Evolutionary conservation across 2,888 invertebrate genomes (phyloP), one percentile per base, ranked within the genome.

Genomic region (Neocrepidodera transversa): DNA sequence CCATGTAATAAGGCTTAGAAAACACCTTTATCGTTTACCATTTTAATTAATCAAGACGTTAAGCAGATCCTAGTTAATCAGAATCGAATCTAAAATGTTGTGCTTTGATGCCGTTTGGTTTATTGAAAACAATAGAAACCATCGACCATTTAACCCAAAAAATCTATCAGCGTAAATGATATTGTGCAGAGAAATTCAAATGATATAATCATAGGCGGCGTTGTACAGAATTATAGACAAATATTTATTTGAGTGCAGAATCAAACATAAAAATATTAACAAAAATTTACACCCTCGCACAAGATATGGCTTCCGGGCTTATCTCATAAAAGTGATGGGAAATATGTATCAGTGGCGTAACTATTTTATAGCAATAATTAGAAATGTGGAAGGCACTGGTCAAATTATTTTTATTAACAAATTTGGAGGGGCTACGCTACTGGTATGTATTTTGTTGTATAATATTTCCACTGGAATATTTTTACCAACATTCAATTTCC

Each of bases 61-160:
- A 18, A 23, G 7, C 6, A n/a, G 14, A 23, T 1, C 7, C 10
- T 8, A 18, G 20, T 23, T 43, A 43, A 43, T 23, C 43, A 43
- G 13, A 23, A 6, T 7, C 7, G 10, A 42, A 42, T 38, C 36
- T 40, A 6, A 13, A 32, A 2, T 13, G 2, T 4, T 32, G 13
- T 32, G 32, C 32, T 13, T 32, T 2, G 16, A 35, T 38, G 28
- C 5, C 20, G 18, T 18, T 20, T 23, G 23, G 4, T 23, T 23
- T 3, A n/a, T 28, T 13, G 26, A 14, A 43, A 32, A 42, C 53
- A 53, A 28, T 42, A 18, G 30, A 35, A 51, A 51, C 42, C 45
- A 48, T 30, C 43, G 51, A 57, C 56, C 59, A 58, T 26, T 16
- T 43, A 55, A 62, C 62, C 62, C 48, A 58, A 58, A 62, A 62